Conservation (phyloP, 2,113 vertebrate genomes). For the Chlorodrepanis virens region DNA sequence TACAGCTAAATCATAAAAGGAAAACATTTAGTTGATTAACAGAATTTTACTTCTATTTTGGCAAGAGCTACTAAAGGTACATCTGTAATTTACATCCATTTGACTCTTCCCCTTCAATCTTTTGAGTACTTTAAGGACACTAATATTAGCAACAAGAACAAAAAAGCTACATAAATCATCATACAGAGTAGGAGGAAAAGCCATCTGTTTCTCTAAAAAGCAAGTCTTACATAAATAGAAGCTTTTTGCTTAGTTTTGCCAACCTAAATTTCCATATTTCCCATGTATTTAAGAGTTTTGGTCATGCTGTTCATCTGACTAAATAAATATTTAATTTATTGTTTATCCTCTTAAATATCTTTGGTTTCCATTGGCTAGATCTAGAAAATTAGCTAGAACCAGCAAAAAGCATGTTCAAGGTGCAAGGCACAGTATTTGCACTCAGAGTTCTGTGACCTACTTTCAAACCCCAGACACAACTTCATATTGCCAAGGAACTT, state of each 20-base stretch:
- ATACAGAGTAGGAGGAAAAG: not conserved
- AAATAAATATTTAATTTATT: not conserved
- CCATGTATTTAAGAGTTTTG: not conserved
- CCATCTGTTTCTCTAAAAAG: constrained; percentile 8
- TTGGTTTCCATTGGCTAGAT: not conserved
- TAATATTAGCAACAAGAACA: not conserved
- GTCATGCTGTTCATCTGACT: not conserved
- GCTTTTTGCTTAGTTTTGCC: not conserved
- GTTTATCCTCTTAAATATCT: not conserved
- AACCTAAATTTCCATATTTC: not conserved
- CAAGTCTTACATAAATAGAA: not conserved
- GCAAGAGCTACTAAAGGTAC: not conserved
- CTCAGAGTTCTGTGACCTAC: not conserved
- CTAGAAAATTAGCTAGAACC: not conserved
- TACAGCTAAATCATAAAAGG: not conserved
- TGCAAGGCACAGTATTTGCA: not conserved
- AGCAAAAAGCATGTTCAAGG: not conserved
- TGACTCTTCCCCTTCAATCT: not conserved
- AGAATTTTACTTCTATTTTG: not conserved
- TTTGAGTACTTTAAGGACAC: not conserved
- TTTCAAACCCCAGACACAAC: not conserved
- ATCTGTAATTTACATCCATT: not conserved
- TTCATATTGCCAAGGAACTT: not conserved
- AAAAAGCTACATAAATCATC: not conserved
- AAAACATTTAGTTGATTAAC: not conserved